Base-by-base conservation (phyloP, 2,888 invertebrate genomes). In the Nephrotoma guestfalica region DNA sequence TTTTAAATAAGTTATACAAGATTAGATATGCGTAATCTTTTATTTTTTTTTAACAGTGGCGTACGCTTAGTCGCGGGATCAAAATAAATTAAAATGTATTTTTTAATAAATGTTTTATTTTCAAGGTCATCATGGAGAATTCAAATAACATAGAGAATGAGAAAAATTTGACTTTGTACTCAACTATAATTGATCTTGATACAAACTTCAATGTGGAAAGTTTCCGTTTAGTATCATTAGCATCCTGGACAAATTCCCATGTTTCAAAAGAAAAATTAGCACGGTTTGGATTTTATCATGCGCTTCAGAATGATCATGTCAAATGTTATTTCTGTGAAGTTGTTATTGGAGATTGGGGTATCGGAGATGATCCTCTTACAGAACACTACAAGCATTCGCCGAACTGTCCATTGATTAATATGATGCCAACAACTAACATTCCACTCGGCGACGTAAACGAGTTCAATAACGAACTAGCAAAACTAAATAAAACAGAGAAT, bases 321-420 rank as follows among this genome's bases (percentile, higher is more conserved):
- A 93, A 94, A 88, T 97, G 97, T 90, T 95, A 96, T 86, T 96
- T 95, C 90, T 96, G 96, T 90, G 94, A 94, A 88, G 94, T 96
- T 86, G 95, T 96, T 90, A 95, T 97, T 87, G 95, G 95, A 90
- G 93, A 94, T 87, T 98, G 97, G 97, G 94, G 95, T 88, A 93
- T 92, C 88, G 95, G 95, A n/a, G 97, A 98, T 91, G 94, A 95
- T 90, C 96, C 97, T 1, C 94, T 95, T 89, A 92, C 92, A 40
- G 97, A 97, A 90, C 98, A 98, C 91, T 93, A 94, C 88, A 93
- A 94, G 86, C 97, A 96, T 95, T 96, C 96, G 57, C 95, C 95
- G 0, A 94, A 94, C 88, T 98, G 98, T 90, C 94, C 96, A 2
- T 95, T 97, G 89, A 91, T 97, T 85, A 92, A 94, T 41, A 93